Percentiles rank a stretch among this genome's conserved stretches.
Evolutionary conservation across 2,888 invertebrate genomes (phyloP).

Genomic region (Lathronympha strigana): DNA sequence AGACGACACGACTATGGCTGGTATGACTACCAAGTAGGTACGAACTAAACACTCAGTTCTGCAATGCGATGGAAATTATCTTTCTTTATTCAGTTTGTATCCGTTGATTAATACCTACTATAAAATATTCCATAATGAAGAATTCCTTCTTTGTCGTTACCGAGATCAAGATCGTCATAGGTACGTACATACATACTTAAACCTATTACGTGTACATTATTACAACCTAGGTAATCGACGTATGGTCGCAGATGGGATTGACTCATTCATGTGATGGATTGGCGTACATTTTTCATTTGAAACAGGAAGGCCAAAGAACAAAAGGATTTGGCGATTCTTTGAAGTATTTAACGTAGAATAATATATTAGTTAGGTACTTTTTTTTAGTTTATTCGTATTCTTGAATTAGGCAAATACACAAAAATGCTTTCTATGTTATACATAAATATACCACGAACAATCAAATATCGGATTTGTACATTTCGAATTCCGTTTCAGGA

Average conservation of each 20-base stretch:
- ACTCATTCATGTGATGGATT: conserved; percentile 36
- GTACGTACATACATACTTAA: too few species aligned
- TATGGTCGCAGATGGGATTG: conserved; percentile 34
- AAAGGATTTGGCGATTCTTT: conserved; percentile 1
- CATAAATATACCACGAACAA: too few species aligned
- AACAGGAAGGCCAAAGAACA: conserved; percentile 26
- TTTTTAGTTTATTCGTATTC: neutral
- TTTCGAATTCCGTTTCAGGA: too few species aligned
- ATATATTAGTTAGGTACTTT: neutral
- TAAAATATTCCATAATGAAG: conserved; percentile 4
- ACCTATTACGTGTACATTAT: neutral
- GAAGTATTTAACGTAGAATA: neutral
- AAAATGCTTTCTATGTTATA: too few species aligned
- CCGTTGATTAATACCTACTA: conserved; percentile 2
- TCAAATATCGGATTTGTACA: too few species aligned
- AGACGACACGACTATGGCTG: too few species aligned
- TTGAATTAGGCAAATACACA: neutral
- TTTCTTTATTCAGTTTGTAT: neutral
- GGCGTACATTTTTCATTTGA: conserved; percentile 29
- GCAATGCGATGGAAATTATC: neutral
- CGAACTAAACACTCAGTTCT: neutral
- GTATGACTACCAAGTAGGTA: too few species aligned
- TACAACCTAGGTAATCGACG: conserved; percentile 1
- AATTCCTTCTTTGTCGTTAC: conserved; percentile 15
- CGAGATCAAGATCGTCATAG: neutral